Evolutionary conservation across 2,113 vertebrate species (phyloP).

Genomic region (Cnemophilus loriae): DNA sequence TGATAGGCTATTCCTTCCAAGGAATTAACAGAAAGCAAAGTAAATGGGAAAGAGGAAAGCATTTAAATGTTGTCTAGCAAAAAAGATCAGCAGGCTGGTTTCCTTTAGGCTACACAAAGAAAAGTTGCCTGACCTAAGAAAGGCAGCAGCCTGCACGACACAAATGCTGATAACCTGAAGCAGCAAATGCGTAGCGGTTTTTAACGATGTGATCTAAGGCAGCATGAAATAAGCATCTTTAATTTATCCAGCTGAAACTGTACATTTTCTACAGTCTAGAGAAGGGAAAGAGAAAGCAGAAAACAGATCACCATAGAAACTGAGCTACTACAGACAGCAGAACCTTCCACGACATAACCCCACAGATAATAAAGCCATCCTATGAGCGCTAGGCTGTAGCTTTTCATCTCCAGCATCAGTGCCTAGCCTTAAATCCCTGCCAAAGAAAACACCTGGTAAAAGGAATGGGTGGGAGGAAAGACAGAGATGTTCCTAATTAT

Average conservation of each 20-base stretch:
- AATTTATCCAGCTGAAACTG: neutral
- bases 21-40: neutral
- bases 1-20: neutral
- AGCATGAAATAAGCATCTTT: neutral
- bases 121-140: neutral
- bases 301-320: slow-evolving; percentile 61
- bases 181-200: neutral
- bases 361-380: neutral
- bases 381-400: neutral
- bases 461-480: neutral
- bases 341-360: neutral
- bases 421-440: neutral
- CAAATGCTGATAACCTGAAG: neutral
- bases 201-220: neutral
- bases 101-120: neutral
- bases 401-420: neutral
- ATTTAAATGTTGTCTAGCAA: neutral
- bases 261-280: neutral
- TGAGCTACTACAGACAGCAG: neutral
- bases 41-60: neutral
- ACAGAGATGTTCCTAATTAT: neutral
- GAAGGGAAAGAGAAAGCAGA: neutral
- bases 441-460: slow-evolving; percentile 16
- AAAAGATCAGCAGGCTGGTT: neutral
- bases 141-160: neutral